A percentile compares a stretch with the other conserved stretches of the same genome.
Evolutionary conservation across 2,888 invertebrate genomes (phyloP).

Genomic region (Formica aserva): DNA sequence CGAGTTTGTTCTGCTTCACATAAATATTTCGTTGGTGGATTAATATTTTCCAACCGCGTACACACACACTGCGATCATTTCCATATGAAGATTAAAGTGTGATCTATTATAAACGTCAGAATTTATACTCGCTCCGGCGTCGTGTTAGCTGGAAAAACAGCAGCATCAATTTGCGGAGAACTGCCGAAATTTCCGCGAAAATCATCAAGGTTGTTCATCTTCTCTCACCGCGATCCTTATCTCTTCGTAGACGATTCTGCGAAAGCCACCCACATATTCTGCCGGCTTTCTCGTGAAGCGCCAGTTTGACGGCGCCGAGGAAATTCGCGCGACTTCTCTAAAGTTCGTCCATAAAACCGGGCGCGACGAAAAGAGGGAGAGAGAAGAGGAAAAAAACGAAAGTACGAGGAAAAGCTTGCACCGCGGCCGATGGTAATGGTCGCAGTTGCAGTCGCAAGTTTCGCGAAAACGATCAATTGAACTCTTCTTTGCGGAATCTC

Average conservation of each 20-base stretch:
- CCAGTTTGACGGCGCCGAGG: conserved; percentile 43
- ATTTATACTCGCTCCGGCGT: conserved; percentile 6
- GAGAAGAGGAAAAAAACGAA: not conserved
- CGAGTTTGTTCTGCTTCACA: conserved; percentile 8
- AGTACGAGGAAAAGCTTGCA: conserved; percentile 30
- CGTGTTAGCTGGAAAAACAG: conserved; percentile 42
- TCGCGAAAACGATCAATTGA: conserved; percentile 27
- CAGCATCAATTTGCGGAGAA: conserved; percentile 32
- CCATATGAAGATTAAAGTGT: conserved; percentile 23
- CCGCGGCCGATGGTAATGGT: conserved; percentile 55
- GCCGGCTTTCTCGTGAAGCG: conserved; percentile 24
- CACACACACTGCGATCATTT: conserved; percentile 29
- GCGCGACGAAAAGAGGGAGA: conserved; percentile 48
- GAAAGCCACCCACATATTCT: conserved; percentile 47
- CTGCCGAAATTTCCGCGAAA: conserved; percentile 33
- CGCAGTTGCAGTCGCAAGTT: conserved; percentile 47
- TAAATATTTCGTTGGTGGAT: conserved; percentile 13
- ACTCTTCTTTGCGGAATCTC: conserved; percentile 55
- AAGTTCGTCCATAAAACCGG: conserved; percentile 51
- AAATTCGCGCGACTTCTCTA: conserved; percentile 48
- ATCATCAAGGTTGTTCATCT: conserved; percentile 45
- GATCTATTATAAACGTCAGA: conserved; percentile 39
- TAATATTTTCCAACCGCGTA: conserved; percentile 28
- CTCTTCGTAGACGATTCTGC: conserved; percentile 27
- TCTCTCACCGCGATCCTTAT: conserved; percentile 33